phyloP scores from a whole-genome alignment of 1,140 invertebrate genomes.

The Drosophila ananassae region DNA sequence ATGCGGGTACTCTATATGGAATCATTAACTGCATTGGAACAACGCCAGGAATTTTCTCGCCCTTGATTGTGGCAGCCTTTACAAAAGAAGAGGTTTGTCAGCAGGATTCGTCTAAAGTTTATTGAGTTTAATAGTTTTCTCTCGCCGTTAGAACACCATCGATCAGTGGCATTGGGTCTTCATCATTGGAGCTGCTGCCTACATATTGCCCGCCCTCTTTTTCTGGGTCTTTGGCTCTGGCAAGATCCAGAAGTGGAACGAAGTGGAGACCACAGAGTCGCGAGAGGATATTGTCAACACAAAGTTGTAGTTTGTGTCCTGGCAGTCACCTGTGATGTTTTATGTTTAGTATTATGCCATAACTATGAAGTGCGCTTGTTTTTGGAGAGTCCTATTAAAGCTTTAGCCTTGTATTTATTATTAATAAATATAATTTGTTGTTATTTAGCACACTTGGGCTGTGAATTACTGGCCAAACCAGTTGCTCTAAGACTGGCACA shows the following conservation, averaged over 20 bases:
- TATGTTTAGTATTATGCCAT: slow-evolving; percentile 70
- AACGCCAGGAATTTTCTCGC: slow-evolving; percentile 90
- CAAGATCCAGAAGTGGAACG: slow-evolving; percentile 88
- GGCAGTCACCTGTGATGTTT: slow-evolving; percentile 61
- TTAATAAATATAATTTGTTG: slow-evolving; percentile 19
- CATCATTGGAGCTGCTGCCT: slow-evolving; percentile 89
- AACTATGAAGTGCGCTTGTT: slow-evolving; percentile 46
- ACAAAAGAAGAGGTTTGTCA: slow-evolving; percentile 86
- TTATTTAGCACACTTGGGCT: slow-evolving; percentile 14
- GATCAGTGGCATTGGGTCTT: slow-evolving; percentile 92
- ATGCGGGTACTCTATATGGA: slow-evolving; percentile 90
- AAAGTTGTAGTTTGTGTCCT: slow-evolving; percentile 74
- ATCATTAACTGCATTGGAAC: slow-evolving; percentile 90
- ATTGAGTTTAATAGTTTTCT: background rate
- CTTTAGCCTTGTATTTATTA: slow-evolving; percentile 73
- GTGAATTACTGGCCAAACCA: slow-evolving; percentile 26
- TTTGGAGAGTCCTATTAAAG: slow-evolving; percentile 72
- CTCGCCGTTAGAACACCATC: slow-evolving; percentile 87
- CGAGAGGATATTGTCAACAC: slow-evolving; percentile 75
- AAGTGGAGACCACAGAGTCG: slow-evolving; percentile 62
- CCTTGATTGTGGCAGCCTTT: slow-evolving; percentile 88
- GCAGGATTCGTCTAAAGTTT: slow-evolving; percentile 45
- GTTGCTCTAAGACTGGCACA: slow-evolving; percentile 32
- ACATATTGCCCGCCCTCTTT: slow-evolving; percentile 88
- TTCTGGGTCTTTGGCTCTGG: slow-evolving; percentile 89